Evolutionary conservation across 2,113 vertebrate species (phyloP), one percentile per base, ranked within the genome.

Genomic region (Salvelinus namaycush): DNA sequence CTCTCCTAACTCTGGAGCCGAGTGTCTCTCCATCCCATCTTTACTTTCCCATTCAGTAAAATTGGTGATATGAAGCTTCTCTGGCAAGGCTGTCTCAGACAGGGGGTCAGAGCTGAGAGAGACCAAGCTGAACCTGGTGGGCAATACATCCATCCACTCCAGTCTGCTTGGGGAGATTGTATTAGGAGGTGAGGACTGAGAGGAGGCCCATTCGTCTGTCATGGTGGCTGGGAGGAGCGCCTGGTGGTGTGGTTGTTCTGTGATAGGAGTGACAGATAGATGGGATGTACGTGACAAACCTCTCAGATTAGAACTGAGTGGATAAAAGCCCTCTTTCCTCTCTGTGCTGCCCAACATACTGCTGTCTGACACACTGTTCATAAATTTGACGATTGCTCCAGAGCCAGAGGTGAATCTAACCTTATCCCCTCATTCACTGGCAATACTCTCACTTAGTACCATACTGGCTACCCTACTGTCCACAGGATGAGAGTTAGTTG

Each of bases 151-250:
- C 3, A 20, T 44, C 27, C 1, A 34, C 51, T 70, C 80, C 29
- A 76, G 62, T 77, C 69, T 77, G 62, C 57, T 74, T 54, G 78
- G 75, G 22, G 62, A 72, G 1, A 69, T 48, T 70, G 71, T 78
- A 73, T 74, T 72, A 75, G 73, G 29, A 24, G 76, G 31, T 27
- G 66, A 81, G 51, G 76, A 80, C 67, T 79, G 76, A 79, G 74
- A 75, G 1, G 24, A 51, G n/a, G 60, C 64, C 51, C 12, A 18
- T 54, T 54, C 5, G 1, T 54, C 51, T 54, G 51, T 18, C 51
- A 14, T 54, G 51, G 51, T 54, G 51, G 51, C 51, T 54, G 51
- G 68, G 29, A 65, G 73, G 80, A 14, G 7, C 74, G 77, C 77
- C 67, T 73, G 73, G 66, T 14, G 66, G 26, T 3, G 16, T n/a